Evolutionary conservation across 2,888 invertebrate genomes (phyloP).

Genomic region (Chaitophorus viminalis): DNA sequence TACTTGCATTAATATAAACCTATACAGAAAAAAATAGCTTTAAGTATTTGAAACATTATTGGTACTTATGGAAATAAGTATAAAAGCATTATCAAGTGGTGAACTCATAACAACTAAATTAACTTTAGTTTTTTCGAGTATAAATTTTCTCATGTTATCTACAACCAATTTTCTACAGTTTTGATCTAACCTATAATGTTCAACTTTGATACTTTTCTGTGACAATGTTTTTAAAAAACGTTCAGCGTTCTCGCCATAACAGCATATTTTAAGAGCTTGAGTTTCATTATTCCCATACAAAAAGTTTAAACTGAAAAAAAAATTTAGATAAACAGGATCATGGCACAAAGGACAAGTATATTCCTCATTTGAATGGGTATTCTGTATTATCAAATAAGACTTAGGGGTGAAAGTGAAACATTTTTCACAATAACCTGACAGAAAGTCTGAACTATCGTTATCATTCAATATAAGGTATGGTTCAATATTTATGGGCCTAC

Average conservation of each 20-base stretch:
- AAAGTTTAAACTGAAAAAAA: slow-evolving; percentile 43
- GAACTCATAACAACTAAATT: not conserved
- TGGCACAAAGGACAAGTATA: too few relatives aligned
- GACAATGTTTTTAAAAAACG: not conserved
- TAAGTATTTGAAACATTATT: too few relatives aligned
- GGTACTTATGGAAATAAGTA: too few relatives aligned
- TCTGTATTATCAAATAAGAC: not conserved
- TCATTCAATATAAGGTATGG: not conserved
- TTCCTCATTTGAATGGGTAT: too few relatives aligned
- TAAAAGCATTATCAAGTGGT: not conserved
- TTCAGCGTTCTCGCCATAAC: slow-evolving; percentile 6
- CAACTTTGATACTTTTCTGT: not conserved
- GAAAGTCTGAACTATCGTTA: too few relatives aligned
- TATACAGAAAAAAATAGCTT: too few relatives aligned
- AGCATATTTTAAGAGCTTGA: slow-evolving; percentile 22
- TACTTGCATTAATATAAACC: too few relatives aligned
- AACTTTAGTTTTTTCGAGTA: slow-evolving; percentile 26
- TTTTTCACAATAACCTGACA: slow-evolving; percentile 17
- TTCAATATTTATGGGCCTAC: slow-evolving; percentile 3
- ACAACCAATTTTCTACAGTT: not conserved
- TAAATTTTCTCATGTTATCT: not conserved
- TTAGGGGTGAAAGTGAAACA: not conserved
- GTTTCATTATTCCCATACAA: slow-evolving; percentile 8
- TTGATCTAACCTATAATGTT: slow-evolving; percentile 8
- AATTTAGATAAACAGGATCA: not conserved